Base-by-base conservation (phyloP, 1,140 invertebrate species). In the Ectropis grisescens region DNA sequence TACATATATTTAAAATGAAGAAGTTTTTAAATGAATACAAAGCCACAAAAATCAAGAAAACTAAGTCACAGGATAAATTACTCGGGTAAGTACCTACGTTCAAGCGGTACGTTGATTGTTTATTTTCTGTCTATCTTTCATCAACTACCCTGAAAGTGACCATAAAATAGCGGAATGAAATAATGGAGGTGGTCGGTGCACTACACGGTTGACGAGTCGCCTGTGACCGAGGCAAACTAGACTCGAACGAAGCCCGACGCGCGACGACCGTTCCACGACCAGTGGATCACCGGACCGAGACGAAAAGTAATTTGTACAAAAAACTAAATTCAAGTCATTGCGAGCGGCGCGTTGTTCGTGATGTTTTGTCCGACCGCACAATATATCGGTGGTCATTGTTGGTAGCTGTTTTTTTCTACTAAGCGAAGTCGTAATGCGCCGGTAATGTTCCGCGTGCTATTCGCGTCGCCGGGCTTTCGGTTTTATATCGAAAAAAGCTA, bases 221-320 rank as follows among this genome's bases (percentile, higher is more conserved):
- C 35, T 54, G 48, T 58, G 45, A 48, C 47, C 35, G 43, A 35
- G 46, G 50, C 54, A 56, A 47, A 61, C 56, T 51, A 44, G 54
- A 56, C 47, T 47, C 35, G 31, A 47, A 40, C 35, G 50, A 50
- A 19, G 47, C 54, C 40, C 44, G 44, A 44, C 50, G 49, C 45
- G 47, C 49, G 38, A 51, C 52, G 55, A 56, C 55, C 55, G 60
- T 55, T n/a, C n/a, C 59, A 54, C 62, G 66, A 64, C 69, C 66
- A 78, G 75, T 75, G 62, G 66, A 64, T 69, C 72, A 78, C 46
- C 70, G 62, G 64, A 78, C 68, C 76, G 72, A 70, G 57, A 81
- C 72, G 69, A 81, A 76, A 76, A 78, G 76, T 74, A 78, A 81
- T 81, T 81, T 78, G 71, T 69, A 76, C 64, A 81, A 81, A 79